phyloP scores from a whole-genome alignment of 2,113 vertebrate species.

The Oenanthe oenanthe region DNA sequence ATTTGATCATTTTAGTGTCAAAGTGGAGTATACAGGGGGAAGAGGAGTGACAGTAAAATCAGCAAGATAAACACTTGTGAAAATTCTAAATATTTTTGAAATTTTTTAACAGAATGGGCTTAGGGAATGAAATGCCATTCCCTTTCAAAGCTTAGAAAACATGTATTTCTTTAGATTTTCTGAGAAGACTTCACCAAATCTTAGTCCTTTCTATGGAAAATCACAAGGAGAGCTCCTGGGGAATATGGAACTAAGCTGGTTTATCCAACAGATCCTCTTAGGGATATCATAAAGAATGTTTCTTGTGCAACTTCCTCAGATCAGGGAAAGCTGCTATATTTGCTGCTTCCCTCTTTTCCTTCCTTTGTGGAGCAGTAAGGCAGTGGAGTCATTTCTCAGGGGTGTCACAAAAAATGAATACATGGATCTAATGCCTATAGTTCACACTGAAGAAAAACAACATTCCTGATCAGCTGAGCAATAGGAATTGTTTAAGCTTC shows the following conservation, averaged over 20 bases:
- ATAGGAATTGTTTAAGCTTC: background rate
- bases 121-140: background rate
- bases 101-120: background rate
- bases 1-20: background rate
- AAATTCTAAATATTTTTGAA: background rate
- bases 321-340: background rate
- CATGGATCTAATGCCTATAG: background rate
- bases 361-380: background rate
- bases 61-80: background rate
- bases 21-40: background rate
- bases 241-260: background rate
- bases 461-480: background rate
- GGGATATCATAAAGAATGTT: background rate
- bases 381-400: background rate
- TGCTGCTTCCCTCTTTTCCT: conserved; percentile 21
- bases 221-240: background rate
- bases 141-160: background rate
- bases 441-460: background rate
- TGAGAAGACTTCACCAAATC: background rate
- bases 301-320: background rate
- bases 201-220: background rate
- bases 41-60: background rate
- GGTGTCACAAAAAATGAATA: background rate
- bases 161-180: background rate
- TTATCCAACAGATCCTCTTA: background rate